phyloP scores from a whole-genome alignment of 2,888 invertebrate genomes.

The Acanthosoma haemorrhoidale region DNA sequence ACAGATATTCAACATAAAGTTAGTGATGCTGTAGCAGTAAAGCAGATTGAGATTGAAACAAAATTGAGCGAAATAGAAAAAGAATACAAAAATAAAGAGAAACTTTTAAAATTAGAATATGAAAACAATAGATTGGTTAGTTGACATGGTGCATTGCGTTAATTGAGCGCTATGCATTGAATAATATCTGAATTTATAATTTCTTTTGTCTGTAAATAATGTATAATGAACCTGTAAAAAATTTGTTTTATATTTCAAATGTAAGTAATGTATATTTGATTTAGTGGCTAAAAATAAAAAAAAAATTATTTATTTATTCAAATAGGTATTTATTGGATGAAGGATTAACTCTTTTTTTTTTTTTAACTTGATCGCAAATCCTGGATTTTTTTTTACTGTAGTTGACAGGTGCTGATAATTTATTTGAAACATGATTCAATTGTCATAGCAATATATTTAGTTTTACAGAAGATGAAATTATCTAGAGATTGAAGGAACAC shows the following conservation, averaged over 20 bases:
- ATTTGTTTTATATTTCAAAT: background rate
- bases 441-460: no score
- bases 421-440: no score
- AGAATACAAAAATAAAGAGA: constrained; percentile 26
- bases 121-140: background rate
- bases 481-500: no score
- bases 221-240: background rate
- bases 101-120: background rate
- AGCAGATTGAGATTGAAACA: background rate
- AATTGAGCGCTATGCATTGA: background rate
- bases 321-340: no score
- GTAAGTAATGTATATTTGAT: background rate
- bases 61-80: constrained; percentile 24
- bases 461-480: no score
- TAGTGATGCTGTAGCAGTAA: constrained; percentile 10
- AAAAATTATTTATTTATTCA: background rate
- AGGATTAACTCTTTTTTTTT: no score
- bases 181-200: background rate
- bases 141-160: background rate
- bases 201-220: constrained; percentile 19
- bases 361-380: no score
- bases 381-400: no score
- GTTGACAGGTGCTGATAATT: no score
- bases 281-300: no score
- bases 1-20: constrained; percentile 18